A percentile compares a stretch with the other conserved stretches of the same genome.
These are phyloP conservation scores for Atherinomorus stipes DNA, from an alignment of 2,113 vertebrate genomes.

Conservation along the genomic window DNA sequence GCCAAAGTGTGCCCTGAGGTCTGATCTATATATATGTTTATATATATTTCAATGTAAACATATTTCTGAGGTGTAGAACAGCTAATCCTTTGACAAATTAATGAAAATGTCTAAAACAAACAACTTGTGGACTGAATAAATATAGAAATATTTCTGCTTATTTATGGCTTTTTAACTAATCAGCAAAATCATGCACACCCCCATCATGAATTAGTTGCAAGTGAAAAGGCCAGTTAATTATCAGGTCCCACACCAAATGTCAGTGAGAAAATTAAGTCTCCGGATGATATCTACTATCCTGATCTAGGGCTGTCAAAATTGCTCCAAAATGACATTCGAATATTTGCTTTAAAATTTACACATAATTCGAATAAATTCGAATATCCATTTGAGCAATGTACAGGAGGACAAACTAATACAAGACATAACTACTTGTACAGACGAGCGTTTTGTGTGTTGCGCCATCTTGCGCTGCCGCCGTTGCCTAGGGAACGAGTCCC, in stretches of 20 bases:
- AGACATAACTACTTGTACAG: no score
- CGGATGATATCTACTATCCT: slow-evolving; percentile 50
- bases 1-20: slow-evolving; percentile 68
- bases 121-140: neutral
- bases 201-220: slow-evolving; percentile 46
- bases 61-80: neutral
- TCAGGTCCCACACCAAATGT: slow-evolving; percentile 72
- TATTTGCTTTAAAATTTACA: no score
- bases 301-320: no score
- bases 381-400: no score
- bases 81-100: neutral
- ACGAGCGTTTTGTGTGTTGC: no score
- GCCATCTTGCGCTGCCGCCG: no score
- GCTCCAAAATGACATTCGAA: no score
- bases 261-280: slow-evolving; percentile 74
- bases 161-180: slow-evolving; percentile 61
- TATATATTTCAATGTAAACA: neutral
- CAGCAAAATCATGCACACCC: slow-evolving; percentile 41
- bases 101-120: slow-evolving; percentile 13
- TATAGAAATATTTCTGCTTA: slow-evolving; percentile 46
- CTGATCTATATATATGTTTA: slow-evolving; percentile 44
- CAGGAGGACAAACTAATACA: no score
- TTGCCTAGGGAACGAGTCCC: no score
- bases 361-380: no score
- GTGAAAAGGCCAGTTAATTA: slow-evolving; percentile 78